Base-by-base conservation (phyloP, 2,797 vertebrate species). In the Falco rusticolus region DNA sequence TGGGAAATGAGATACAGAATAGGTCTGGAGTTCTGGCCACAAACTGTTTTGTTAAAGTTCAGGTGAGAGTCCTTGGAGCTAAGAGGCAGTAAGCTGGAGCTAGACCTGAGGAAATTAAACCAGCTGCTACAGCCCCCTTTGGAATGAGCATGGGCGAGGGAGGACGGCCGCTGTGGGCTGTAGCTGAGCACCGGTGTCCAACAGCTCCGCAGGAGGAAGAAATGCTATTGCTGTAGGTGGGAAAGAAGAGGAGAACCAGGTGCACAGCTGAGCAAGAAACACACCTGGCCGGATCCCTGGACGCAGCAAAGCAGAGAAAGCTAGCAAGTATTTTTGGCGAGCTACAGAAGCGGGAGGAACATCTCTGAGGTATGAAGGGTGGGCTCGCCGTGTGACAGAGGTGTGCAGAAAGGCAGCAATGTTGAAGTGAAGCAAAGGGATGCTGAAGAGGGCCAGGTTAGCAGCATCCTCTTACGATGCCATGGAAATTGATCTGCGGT, bases 81-180 rank as follows among this genome's bases (percentile, higher is more conserved):
- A 33, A 54, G 79, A 85, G 72, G 39, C 51, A 63, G 56, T 13
- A 54, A 85, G 43, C 43, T 76, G 69, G 79, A 80, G 29, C 17
- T 54, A 48, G 45, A 90, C 19, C 51, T 28, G 63, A 83, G 68
- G 64, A 91, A 86, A 71, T 61, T 16, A 72, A 81, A 90, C 15
- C 22, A 81, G 80, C 65, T 92, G 26, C 50, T 56, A 11, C 20
- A 78, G 64, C 25, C 51, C 72, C 21, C 43, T 60, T 43, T 25
- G 48, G 19, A 26, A 21, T 6, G 19, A 47, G 26, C 0, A 0
- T 21, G 56, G 64, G 54, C 0, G 0, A 72, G 79, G n/a, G 45
- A 64, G 37, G 39, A 59, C 51, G 33, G 56, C 5, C 69, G 33
- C 51, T 63, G 26, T 1, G 61, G 75, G 83, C 51, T 69, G 29